These are phyloP conservation scores for Blera fallax DNA, from an alignment of 2,888 invertebrate species.

Conservation along the genomic window DNA sequence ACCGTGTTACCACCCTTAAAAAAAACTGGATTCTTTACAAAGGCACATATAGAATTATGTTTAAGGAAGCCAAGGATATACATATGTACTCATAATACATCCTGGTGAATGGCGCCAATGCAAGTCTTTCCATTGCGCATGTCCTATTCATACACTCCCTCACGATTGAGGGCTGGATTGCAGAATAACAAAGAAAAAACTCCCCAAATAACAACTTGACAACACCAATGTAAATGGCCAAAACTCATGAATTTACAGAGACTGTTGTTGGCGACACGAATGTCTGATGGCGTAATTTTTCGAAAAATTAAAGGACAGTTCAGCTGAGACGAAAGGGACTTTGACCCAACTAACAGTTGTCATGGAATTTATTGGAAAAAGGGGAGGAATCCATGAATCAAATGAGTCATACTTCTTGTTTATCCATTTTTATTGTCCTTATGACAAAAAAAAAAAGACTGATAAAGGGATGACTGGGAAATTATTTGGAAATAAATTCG, in stretches of 20 bases:
- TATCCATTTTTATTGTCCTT: constrained; percentile 8
- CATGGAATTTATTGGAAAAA: not conserved
- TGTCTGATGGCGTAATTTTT: constrained; percentile 51
- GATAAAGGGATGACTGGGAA: not conserved
- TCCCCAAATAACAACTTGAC: constrained; percentile 15
- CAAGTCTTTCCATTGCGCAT: constrained; percentile 33
- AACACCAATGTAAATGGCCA: constrained; percentile 17
- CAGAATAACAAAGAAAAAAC: not conserved
- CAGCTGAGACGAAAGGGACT: not conserved
- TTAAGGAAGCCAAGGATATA: constrained; percentile 8
- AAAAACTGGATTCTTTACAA: not conserved
- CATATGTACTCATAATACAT: not conserved
- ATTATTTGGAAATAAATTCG: constrained; percentile 15
- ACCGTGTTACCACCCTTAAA: not conserved
- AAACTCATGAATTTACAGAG: constrained; percentile 31
- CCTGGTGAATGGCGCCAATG: constrained; percentile 39
- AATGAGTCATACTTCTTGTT: constrained; percentile 49
- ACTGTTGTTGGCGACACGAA: constrained; percentile 45
- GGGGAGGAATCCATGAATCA: not conserved
- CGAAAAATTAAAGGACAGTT: constrained; percentile 14
- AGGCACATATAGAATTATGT: not conserved
- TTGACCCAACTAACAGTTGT: constrained; percentile 1
- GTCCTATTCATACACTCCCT: not conserved
- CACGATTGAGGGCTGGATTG: not conserved
- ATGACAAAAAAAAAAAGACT: not conserved